Evolutionary conservation across 2,113 vertebrate genomes (phyloP), one percentile per base, ranked within the genome.

Genomic region (Holacanthus passer): DNA sequence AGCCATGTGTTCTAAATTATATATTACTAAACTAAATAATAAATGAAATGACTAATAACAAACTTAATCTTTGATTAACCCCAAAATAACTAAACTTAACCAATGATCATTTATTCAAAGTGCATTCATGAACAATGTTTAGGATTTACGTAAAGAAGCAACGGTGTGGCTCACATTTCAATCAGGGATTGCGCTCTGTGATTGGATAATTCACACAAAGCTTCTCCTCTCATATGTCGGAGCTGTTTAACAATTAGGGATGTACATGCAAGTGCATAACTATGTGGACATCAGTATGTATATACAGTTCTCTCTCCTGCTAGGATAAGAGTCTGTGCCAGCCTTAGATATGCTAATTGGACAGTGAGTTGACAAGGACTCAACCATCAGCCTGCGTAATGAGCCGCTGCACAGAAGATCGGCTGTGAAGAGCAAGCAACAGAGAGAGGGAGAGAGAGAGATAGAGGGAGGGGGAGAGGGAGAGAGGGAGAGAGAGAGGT

Each of bases 261-360:
- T 20, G 66, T 48, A 81, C 86, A 90, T 87, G 87, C 65, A 75
- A 71, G 81, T 82, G 86, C 88, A 90, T 91, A 89, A 89, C 72
- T 87, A 81, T 85, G 84, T 76, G 62, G 81, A 67, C 77, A 92
- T 93, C 88, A 91, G 90, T 94, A 92, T 93, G 89, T 77, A 87
- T 53, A 76, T 86, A 83, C 81, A 78, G 84, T 74, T 67, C 62
- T 69, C 75, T 78, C 71, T 79, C 80, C 82, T 17, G 78, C 76
- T 76, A 52, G 83, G 87, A 80, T 84, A 80, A 68, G 84, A 87
- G 89, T 76, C 73, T 74, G 83, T 78, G 82, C 75, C 87, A 67
- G 81, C 87, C 90, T 92, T 66, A 85, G 89, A 86, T 88, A 93
- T 94, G 93, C 84, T 94, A 94, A 94, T 94, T 90, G 82, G 92